Evolutionary conservation across 2,888 invertebrate species (phyloP), one percentile per base, ranked within the genome.

Genomic region (Drosophila lacicola): DNA sequence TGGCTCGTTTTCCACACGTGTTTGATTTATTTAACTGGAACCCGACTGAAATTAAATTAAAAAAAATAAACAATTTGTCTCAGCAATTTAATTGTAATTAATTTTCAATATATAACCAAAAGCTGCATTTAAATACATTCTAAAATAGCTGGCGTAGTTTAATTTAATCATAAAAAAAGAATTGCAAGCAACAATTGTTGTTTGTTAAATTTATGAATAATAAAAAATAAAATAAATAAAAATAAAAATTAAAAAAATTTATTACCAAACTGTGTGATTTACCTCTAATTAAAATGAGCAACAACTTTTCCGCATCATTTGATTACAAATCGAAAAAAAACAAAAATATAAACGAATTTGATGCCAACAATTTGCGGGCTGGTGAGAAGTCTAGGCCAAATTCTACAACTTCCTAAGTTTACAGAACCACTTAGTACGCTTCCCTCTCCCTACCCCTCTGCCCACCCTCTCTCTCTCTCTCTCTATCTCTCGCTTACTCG

Each of bases 381-480:
- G 29, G 77, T 79, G 77, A 74, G 69, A 76, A 80, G 37, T 14
- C 14, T 42, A 9, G 5, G 4, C 10, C 42, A 10, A 44, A 17
- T 8, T 13, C 10, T 25, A 41, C 17, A 11, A 69, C 47, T 82
- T 72, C 63, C 70, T 54, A 25, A 54, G 44, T 83, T 69, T 88
- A 85, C 80, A 82, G 70, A 88, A 85, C 41, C 54, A 83, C 77
- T 88, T 83, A 88, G 82, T 72, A 68, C 42, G 21, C 10, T 4
- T 5, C 1, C 4, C 5, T 8, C 11, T 21, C 5, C 4, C 4
- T 14, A 0, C 4, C 17, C 17, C 17, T 17, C 17, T 17, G 17
- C 17, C 17, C 50, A 14, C 9, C 19, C 19, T 9, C 10, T 10
- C 9, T 9, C 25, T 11, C 9, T 6, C 25, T 9, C 10, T 10